These are phyloP conservation scores for Lymantria monacha DNA, from an alignment of 2,888 invertebrate species.

Conservation along the genomic window DNA sequence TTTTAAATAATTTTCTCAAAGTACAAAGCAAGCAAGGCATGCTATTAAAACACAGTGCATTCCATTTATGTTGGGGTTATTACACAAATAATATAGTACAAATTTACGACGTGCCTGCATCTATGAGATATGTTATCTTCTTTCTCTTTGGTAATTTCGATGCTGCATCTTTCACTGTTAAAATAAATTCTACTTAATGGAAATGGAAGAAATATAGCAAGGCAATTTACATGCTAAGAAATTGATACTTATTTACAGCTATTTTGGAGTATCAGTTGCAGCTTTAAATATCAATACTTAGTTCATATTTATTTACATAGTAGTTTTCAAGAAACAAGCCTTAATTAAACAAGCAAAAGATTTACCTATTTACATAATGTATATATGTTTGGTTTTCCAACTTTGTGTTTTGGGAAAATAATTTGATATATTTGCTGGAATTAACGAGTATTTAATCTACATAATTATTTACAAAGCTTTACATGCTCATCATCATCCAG, in stretches of 20 bases:
- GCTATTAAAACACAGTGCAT: slow-evolving; percentile 24
- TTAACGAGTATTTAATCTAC: too few species aligned
- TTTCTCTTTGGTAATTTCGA: slow-evolving; percentile 39
- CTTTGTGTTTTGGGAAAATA: too few species aligned
- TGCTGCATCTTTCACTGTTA: slow-evolving; percentile 58
- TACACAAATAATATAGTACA: slow-evolving; percentile 24
- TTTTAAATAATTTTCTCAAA: too few species aligned
- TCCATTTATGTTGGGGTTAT: slow-evolving; percentile 21
- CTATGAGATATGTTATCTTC: slow-evolving; percentile 36
- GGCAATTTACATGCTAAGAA: background rate
- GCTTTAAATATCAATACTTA: too few species aligned
- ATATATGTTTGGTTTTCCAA: too few species aligned
- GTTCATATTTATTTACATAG: too few species aligned
- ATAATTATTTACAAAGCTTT: too few species aligned
- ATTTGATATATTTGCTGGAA: too few species aligned
- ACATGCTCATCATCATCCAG: too few species aligned
- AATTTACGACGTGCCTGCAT: slow-evolving; percentile 58
- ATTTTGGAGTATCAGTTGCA: background rate
- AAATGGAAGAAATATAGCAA: background rate
- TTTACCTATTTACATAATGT: too few species aligned
- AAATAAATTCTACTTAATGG: slow-evolving; percentile 6
- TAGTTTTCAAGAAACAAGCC: too few species aligned
- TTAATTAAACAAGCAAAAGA: too few species aligned
- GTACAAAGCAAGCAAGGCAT: background rate
- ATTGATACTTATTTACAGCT: background rate